Base-by-base conservation (phyloP, 2,888 invertebrate species). In the Hirtodrosophila histrioides region DNA sequence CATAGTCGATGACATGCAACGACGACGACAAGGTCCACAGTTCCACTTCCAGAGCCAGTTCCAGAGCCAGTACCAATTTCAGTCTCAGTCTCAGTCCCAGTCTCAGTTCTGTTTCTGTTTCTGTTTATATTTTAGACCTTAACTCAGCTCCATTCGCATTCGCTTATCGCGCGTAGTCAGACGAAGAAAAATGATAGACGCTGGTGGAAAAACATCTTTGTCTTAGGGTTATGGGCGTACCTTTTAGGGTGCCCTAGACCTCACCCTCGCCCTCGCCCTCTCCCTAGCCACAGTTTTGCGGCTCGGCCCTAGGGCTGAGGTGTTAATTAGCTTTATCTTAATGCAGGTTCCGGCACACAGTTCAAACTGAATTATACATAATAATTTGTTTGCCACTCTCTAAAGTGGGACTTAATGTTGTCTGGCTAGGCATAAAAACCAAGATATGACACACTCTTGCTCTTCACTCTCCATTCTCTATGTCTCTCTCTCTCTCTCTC, bases 321-420 rank as follows among this genome's bases (percentile, higher is more conserved):
- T 82, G 89, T 86, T 88, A 89, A 88, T 86, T 89, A 83, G 71
- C 73, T 75, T 86, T 85, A 88, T 88, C 87, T 88, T 84, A 88
- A 88, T 89, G 87, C 72, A 75, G 86, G 88, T 85, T 85, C 86
- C 85, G 82, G 76, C 82, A 84, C 78, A 86, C 82, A 82, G 85
- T 89, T 78, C 83, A 80, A 86, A 73, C 80, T 85, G 77, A 85
- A 88, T 89, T 82, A 88, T 77, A 88, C 85, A 79, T 81, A 86
- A 81, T 88, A 86, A 88, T 84, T 83, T 83, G 83, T 83, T 69
- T 66, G 78, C 69, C 86, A 79, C 82, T 87, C 86, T 85, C 86
- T 85, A 82, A 82, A 82, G 83, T 85, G 79, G 76, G 75, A 75
- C 85, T 87, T 84, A 83, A 78, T 85, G 88, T 82, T 78, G 70